These are phyloP conservation scores for Coreoperca whiteheadi DNA, from an alignment of 2,113 vertebrate species.

Conservation along the genomic window DNA sequence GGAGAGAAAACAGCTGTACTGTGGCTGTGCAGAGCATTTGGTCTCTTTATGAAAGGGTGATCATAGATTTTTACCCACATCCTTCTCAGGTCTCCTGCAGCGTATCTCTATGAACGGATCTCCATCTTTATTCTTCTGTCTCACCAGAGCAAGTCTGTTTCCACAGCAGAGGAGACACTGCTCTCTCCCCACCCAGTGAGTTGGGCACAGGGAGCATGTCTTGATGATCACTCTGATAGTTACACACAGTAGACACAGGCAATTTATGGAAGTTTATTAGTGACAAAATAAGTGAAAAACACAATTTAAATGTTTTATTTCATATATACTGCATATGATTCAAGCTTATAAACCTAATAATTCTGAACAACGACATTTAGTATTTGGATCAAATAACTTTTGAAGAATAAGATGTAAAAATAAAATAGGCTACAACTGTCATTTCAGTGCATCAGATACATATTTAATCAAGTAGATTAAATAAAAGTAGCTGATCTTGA, in stretches of 20 bases:
- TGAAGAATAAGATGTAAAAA: too few relatives aligned
- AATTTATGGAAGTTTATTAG: not conserved
- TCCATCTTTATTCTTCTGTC: conserved; percentile 18
- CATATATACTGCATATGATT: too few relatives aligned
- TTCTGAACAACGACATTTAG: too few relatives aligned
- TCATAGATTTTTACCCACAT: conserved; percentile 8
- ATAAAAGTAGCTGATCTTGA: too few relatives aligned
- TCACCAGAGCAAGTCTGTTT: conserved; percentile 39
- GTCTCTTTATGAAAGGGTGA: not conserved
- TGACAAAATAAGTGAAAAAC: not conserved
- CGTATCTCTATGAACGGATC: conserved; percentile 43
- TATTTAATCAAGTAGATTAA: too few relatives aligned
- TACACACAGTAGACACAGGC: not conserved
- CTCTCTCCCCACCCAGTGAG: conserved; percentile 46
- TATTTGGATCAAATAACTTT: too few relatives aligned
- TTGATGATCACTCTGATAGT: conserved; percentile 34
- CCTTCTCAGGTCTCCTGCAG: conserved; percentile 43
- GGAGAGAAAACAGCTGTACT: not conserved
- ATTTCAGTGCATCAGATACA: too few relatives aligned
- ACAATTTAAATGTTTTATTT: too few relatives aligned
- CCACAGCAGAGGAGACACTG: conserved; percentile 46
- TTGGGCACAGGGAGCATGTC: conserved; percentile 23
- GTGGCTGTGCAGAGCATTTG: not conserved
- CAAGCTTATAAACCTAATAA: too few relatives aligned
- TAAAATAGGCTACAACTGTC: too few relatives aligned